These are phyloP conservation scores for Congeria kusceri DNA, from an alignment of 2,888 invertebrate species.

Conservation along the genomic window DNA sequence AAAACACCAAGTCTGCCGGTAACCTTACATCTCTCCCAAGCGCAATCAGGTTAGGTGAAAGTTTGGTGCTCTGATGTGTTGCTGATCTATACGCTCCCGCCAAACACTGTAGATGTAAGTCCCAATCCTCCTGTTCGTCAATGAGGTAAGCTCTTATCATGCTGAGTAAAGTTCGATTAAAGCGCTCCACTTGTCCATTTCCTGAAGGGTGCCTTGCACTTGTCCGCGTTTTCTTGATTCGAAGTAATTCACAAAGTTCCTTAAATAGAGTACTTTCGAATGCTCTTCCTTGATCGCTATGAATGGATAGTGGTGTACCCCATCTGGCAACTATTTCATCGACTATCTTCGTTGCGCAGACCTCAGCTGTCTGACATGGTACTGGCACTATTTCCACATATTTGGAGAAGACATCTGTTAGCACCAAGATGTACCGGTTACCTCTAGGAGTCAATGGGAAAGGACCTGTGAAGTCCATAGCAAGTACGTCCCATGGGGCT, in stretches of 20 bases:
- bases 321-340: constrained; percentile 47
- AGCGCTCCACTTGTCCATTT: constrained; percentile 50
- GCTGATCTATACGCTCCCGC: constrained; percentile 44
- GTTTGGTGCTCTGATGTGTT: constrained; percentile 52
- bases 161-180: constrained; percentile 50
- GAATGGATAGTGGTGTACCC: constrained; percentile 39
- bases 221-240: constrained; percentile 30
- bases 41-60: constrained; percentile 40
- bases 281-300: constrained; percentile 56
- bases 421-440: constrained; percentile 34
- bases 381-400: constrained; percentile 33
- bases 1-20: constrained; percentile 37
- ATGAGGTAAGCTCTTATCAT: constrained; percentile 52
- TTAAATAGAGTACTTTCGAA: constrained; percentile 47
- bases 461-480: constrained; percentile 26
- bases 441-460: constrained; percentile 22
- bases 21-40: constrained; percentile 38
- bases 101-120: constrained; percentile 42
- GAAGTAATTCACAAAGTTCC: constrained; percentile 29
- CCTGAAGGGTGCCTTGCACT: constrained; percentile 28
- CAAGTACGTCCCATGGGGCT: not conserved
- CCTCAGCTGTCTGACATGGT: constrained; percentile 21
- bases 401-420: constrained; percentile 41
- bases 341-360: constrained; percentile 31
- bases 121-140: constrained; percentile 56